A percentile compares a stretch with the other conserved stretches of the same genome.
phyloP scores from a whole-genome alignment of 2,113 vertebrate genomes.

The Cyanocitta stelleri region DNA sequence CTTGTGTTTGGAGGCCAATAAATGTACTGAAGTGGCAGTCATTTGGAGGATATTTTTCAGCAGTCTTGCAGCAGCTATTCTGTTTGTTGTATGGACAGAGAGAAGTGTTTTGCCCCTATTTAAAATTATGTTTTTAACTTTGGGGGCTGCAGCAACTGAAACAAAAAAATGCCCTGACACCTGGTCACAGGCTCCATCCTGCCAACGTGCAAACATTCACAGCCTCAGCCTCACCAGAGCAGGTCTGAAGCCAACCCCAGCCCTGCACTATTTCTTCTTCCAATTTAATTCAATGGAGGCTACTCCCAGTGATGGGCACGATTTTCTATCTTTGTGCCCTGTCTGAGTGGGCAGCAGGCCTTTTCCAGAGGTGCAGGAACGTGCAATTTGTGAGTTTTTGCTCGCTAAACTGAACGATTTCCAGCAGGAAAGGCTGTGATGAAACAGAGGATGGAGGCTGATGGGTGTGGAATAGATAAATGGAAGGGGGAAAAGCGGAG shows the following conservation, averaged over 20 bases:
- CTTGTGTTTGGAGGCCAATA: neutral
- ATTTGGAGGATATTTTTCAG: neutral
- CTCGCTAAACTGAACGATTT: neutral
- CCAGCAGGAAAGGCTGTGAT: neutral
- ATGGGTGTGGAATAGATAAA: neutral
- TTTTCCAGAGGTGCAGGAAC: neutral
- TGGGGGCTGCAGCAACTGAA: neutral
- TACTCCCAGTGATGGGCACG: neutral
- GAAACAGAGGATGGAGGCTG: neutral
- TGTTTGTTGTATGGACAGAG: neutral
- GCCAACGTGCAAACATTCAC: rapidly evolving
- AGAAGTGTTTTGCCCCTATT: neutral
- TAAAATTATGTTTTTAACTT: neutral
- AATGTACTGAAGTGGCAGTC: neutral
- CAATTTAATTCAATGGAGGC: neutral
- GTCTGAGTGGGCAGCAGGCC: neutral
- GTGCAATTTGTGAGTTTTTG: neutral
- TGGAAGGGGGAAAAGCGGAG: neutral
- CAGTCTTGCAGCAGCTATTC: neutral
- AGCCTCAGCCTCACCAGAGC: neutral
- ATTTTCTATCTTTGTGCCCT: neutral
- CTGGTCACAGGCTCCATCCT: neutral
- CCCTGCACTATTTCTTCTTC: neutral
- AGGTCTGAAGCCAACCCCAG: neutral
- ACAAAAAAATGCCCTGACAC: neutral